Evolutionary conservation across 2,113 vertebrate genomes (phyloP).

Genomic region (Rhipidura dahli): DNA sequence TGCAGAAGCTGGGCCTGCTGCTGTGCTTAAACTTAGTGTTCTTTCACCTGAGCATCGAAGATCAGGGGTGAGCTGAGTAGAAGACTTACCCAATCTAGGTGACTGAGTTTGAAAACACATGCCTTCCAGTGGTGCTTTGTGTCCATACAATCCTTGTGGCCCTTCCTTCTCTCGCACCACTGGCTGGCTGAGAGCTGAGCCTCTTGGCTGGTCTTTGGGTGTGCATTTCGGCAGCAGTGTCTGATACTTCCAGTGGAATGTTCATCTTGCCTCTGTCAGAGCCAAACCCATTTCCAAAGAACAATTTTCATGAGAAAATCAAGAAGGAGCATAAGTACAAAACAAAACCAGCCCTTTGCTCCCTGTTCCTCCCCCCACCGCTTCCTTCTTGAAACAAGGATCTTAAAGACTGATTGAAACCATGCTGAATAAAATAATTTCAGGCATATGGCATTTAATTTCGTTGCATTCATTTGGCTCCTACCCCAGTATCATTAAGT

Average conservation of each 20-base stretch:
- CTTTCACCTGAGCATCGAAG: background rate
- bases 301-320: background rate
- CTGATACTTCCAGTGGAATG: background rate
- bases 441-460: background rate
- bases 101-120: background rate
- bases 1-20: background rate
- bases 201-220: background rate
- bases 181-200: background rate
- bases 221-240: background rate
- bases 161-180: rapidly evolving
- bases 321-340: background rate
- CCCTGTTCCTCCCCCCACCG: rapidly evolving
- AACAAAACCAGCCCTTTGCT: background rate
- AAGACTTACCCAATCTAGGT: background rate
- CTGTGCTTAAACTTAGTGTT: background rate
- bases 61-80: background rate
- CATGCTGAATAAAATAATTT: background rate
- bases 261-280: background rate
- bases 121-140: background rate
- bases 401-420: background rate
- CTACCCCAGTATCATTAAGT: background rate
- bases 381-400: background rate
- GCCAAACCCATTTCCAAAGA: background rate
- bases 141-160: rapidly evolving
- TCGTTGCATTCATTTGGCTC: background rate